Conservation (phyloP, 2,888 invertebrate species). For the Maniola hyperantus region DNA sequence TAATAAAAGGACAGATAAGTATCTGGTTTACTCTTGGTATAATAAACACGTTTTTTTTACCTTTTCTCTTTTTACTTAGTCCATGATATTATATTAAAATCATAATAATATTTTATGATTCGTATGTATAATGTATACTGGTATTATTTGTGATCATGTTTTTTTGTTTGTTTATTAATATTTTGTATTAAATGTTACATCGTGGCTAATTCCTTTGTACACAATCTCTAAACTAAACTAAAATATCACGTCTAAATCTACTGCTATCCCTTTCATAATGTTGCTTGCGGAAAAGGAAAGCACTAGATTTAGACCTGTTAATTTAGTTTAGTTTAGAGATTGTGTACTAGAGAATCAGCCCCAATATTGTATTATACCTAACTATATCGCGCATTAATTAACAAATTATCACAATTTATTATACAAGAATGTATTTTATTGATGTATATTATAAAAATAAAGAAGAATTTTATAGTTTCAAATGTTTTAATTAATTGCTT, state of each 20-base stretch:
- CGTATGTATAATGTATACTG: conserved; percentile 15
- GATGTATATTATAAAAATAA: conserved; percentile 67
- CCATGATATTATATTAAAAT: conserved; percentile 14
- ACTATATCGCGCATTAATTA: conserved; percentile 45
- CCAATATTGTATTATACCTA: conserved; percentile 33
- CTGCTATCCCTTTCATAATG: too few species aligned
- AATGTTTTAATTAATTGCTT: conserved; percentile 36
- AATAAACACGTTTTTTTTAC: not conserved
- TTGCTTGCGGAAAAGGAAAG: too few species aligned
- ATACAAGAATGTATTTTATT: conserved; percentile 72
- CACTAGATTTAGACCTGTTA: too few species aligned
- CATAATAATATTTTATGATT: conserved; percentile 26
- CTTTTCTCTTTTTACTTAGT: conserved; percentile 3
- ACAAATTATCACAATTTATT: conserved; percentile 61
- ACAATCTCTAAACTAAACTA: too few species aligned
- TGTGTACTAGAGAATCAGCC: too few species aligned
- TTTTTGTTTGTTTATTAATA: conserved; percentile 36
- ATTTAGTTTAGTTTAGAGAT: too few species aligned
- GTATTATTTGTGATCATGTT: conserved; percentile 39
- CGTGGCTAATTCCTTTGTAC: too few species aligned
- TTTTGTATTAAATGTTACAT: conserved; percentile 41
- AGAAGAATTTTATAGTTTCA: conserved; percentile 50
- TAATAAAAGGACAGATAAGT: not conserved
- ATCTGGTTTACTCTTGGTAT: not conserved
- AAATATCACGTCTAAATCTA: too few species aligned